phyloP scores from a whole-genome alignment of 2,113 vertebrate genomes.

The Physeter macrocephalus region DNA sequence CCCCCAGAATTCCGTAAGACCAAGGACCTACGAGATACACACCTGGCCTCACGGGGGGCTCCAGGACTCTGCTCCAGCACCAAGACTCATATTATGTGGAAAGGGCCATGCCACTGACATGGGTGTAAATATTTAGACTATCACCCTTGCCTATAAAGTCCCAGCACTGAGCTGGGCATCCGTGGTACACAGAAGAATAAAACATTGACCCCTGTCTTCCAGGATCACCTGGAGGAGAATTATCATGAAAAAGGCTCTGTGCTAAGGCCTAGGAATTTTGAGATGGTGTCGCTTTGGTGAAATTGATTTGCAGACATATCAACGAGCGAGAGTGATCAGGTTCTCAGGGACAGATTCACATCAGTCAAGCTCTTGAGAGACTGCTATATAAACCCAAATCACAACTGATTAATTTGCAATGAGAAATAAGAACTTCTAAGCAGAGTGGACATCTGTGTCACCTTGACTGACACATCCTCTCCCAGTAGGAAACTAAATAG shows the following conservation, averaged over 20 bases:
- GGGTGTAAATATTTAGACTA: neutral
- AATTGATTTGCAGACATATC: neutral
- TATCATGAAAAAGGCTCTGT: neutral
- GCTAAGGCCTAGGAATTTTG: neutral
- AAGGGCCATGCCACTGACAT: neutral
- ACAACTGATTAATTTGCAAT: neutral
- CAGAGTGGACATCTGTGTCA: neutral
- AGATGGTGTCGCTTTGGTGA: neutral
- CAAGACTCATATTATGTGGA: neutral
- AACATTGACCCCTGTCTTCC: neutral
- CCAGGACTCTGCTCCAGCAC: neutral
- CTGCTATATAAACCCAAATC: neutral
- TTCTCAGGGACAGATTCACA: neutral
- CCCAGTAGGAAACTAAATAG: neutral
- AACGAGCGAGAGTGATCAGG: neutral
- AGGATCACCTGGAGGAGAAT: neutral
- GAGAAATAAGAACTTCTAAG: slow-evolving; percentile 40
- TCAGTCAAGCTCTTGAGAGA: neutral
- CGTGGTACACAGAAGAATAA: neutral
- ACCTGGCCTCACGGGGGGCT: neutral
- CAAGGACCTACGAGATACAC: neutral
- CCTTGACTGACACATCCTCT: neutral
- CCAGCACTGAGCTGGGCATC: neutral
- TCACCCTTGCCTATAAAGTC: neutral
- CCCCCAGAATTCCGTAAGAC: neutral